phyloP scores from a whole-genome alignment of 2,113 vertebrate genomes.

The Scopus umbretta region DNA sequence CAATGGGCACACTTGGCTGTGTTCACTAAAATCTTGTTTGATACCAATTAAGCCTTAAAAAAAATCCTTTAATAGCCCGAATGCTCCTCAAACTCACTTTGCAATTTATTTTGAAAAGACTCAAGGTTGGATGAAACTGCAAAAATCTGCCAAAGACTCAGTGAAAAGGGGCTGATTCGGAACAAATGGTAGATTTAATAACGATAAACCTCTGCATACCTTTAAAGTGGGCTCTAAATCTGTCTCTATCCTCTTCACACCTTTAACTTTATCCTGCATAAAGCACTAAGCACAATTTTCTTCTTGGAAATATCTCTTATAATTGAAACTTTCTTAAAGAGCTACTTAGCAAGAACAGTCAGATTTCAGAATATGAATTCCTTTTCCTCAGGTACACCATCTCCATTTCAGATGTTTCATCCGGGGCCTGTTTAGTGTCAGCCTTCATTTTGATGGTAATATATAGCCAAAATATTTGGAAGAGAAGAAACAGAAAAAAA shows the following conservation, averaged over 20 bases:
- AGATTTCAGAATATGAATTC: neutral
- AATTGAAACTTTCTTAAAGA: conserved; percentile 28
- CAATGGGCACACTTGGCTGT: conserved; percentile 32
- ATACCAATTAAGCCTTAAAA: conserved; percentile 61
- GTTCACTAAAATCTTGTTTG: conserved; percentile 59
- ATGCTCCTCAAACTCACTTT: conserved; percentile 22
- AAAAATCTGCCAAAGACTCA: conserved; percentile 20
- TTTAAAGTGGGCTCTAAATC: conserved; percentile 37
- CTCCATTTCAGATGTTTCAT: neutral
- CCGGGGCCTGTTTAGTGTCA: neutral
- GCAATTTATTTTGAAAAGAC: conserved; percentile 43
- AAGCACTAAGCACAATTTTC: conserved; percentile 14
- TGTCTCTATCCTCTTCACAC: conserved; percentile 33
- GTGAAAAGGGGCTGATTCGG: neutral
- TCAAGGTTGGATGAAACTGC: conserved; percentile 7
- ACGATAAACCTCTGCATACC: neutral
- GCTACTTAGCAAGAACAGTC: neutral
- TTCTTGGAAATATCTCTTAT: neutral
- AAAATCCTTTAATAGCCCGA: conserved; percentile 25
- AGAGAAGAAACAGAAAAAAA: neutral
- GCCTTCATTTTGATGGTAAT: neutral
- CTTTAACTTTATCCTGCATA: conserved; percentile 39
- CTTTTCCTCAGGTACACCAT: neutral
- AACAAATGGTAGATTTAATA: conserved; percentile 33
- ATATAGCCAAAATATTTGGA: neutral